These are phyloP conservation scores for Crepidodera aurea DNA, from an alignment of 2,888 invertebrate species.

Conservation along the genomic window DNA sequence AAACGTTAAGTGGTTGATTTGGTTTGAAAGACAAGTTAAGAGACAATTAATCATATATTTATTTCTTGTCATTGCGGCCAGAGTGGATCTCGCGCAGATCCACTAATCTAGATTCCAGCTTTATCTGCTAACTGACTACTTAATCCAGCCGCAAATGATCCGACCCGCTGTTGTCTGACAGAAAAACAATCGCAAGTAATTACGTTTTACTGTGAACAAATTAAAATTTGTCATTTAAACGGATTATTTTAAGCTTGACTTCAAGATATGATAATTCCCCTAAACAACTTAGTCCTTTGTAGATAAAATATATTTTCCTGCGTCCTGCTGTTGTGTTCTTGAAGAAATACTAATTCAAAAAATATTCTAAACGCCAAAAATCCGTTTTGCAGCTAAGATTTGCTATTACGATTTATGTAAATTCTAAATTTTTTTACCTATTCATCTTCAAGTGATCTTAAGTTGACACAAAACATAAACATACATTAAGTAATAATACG, in stretches of 20 bases:
- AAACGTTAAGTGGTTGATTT: conserved; percentile 40
- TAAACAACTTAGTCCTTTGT: conserved; percentile 12
- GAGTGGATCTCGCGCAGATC: conserved; percentile 40
- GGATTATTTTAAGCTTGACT: conserved; percentile 15
- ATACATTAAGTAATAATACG: no score
- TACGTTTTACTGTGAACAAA: conserved; percentile 14
- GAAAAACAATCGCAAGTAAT: conserved; percentile 23
- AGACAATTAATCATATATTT: conserved; percentile 58
- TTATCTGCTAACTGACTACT: conserved; percentile 50
- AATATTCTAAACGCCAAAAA: no score
- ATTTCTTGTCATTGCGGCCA: conserved; percentile 53
- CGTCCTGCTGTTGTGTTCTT: no score
- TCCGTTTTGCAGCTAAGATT: no score
- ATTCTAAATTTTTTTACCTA: no score
- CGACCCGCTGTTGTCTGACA: conserved; percentile 25
- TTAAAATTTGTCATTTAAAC: conserved; percentile 21
- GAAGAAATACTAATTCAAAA: no score
- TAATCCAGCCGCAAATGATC: conserved; percentile 52
- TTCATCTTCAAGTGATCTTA: no score
- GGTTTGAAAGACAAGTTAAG: conserved; percentile 46
- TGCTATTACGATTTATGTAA: no score
- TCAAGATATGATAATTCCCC: conserved; percentile 24
- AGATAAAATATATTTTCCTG: background rate
- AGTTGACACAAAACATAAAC: no score
- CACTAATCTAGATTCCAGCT: conserved; percentile 55